phyloP scores from a whole-genome alignment of 2,797 vertebrate species.

The Sebastes nivosus region DNA sequence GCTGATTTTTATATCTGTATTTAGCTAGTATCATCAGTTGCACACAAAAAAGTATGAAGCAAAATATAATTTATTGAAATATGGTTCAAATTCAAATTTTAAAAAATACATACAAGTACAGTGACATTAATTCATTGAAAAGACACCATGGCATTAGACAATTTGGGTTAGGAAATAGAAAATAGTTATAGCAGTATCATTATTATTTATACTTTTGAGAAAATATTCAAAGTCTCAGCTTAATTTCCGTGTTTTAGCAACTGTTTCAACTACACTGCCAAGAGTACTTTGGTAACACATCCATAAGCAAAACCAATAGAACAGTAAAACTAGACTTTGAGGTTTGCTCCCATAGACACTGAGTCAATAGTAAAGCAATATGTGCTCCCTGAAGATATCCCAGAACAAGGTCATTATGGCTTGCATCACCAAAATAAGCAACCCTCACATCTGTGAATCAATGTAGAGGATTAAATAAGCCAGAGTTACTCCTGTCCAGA shows the following conservation, averaged over 20 bases:
- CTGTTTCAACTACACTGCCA: background rate
- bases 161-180: background rate
- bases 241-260: background rate
- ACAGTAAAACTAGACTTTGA: background rate
- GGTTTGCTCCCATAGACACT: background rate
- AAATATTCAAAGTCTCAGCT: background rate
- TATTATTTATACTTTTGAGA: background rate
- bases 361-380: background rate
- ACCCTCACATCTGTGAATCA: background rate
- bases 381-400: background rate
- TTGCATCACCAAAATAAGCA: background rate
- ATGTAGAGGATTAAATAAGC: background rate
- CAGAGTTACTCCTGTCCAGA: slow-evolving; percentile 33
- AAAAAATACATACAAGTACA: background rate
- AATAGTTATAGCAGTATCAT: background rate
- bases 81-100: background rate
- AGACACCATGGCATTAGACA: background rate
- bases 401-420: background rate
- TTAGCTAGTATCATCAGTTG: background rate
- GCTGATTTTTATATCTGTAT: background rate
- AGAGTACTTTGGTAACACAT: background rate
- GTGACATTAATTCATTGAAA: background rate
- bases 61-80: slow-evolving; percentile 64
- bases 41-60: slow-evolving; percentile 1
- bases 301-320: background rate